Base-by-base conservation (phyloP, 2,797 vertebrate species). In the Sebastes alutus region DNA sequence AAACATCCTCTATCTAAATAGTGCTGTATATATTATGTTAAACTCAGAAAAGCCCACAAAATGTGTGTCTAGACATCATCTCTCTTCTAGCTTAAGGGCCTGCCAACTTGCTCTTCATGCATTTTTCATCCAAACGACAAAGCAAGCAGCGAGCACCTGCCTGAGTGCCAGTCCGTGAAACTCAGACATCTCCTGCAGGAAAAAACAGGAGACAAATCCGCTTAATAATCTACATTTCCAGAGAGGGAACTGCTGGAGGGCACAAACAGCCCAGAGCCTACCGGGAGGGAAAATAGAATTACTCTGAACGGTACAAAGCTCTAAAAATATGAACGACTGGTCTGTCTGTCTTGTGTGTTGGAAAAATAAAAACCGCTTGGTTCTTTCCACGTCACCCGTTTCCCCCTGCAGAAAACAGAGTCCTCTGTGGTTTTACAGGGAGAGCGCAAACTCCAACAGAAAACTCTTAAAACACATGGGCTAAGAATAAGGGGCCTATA, bases 401-500 rank as follows among this genome's bases (percentile, higher is more conserved):
- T 87, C 84, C 72, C 46, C 67, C 54, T 23, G 69, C 67, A 83
- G 81, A 89, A 90, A 82, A 87, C 78, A 84, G 77, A 91, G 68
- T 80, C 86, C 65, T 56, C 78, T 90, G 92, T 82, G 94, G 94
- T 93, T 94, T 92, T 87, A 58, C 70, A 72, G 70, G 82, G 81
- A 73, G 60, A 68, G 85, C 68, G 63, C 66, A 86, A 74, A 88
- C 77, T 89, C 77, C 79, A 62, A 77, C 74, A 62, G 81, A 67
- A 87, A 90, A 92, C 87, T 85, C 82, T 87, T 88, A 91, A 91
- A 94, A 91, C 83, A 87, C 87, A 88, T 73, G 78, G 72, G 70
- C 84, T 85, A 88, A 83, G 81, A 90, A 93, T 52, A 92, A 90
- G 75, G 73, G 68, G 79, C 62, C 93, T 92, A 89, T 94, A 94